Conservation (phyloP, 2,888 invertebrate genomes). For the Epistrophe eligans region DNA sequence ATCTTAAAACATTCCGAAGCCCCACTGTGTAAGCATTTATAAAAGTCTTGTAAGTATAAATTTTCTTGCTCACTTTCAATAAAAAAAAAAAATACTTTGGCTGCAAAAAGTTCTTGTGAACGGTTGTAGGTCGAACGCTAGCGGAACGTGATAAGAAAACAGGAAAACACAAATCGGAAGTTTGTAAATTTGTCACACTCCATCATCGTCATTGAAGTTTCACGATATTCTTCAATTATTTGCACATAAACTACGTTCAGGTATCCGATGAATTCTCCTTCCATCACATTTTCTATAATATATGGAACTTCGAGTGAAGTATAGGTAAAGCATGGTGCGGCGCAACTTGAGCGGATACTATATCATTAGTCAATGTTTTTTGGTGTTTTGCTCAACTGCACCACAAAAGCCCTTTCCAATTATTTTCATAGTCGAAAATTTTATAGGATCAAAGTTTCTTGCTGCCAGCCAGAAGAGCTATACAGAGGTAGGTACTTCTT, state of each 20-base stretch:
- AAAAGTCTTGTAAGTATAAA: conserved; percentile 28
- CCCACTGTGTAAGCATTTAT: conserved; percentile 23
- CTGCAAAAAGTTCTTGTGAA: conserved; percentile 40
- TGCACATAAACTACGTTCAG: conserved; percentile 51
- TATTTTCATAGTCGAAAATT: conserved; percentile 55
- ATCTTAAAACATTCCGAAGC: background rate
- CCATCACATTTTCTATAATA: background rate
- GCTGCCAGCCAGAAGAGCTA: background rate
- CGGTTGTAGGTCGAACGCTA: conserved; percentile 40
- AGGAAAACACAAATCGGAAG: conserved; percentile 65
- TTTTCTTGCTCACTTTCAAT: background rate
- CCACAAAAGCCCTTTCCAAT: conserved; percentile 30
- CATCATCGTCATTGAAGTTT: conserved; percentile 62
- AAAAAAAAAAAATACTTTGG: conserved; percentile 22
- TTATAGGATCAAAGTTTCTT: conserved; percentile 66
- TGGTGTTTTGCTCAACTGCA: conserved; percentile 14
- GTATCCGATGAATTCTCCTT: conserved; percentile 40
- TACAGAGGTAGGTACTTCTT: too few relatives aligned
- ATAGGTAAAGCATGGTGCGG: background rate
- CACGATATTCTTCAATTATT: conserved; percentile 61
- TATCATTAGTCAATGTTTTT: conserved; percentile 46
- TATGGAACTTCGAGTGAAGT: background rate
- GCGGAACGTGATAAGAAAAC: conserved; percentile 67
- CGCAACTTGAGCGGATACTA: conserved; percentile 29
- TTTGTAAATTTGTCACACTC: conserved; percentile 74